These are phyloP conservation scores for Anthopleura sola DNA, from an alignment of 64 coral and sea anemone genomes.

Conservation along the genomic window DNA sequence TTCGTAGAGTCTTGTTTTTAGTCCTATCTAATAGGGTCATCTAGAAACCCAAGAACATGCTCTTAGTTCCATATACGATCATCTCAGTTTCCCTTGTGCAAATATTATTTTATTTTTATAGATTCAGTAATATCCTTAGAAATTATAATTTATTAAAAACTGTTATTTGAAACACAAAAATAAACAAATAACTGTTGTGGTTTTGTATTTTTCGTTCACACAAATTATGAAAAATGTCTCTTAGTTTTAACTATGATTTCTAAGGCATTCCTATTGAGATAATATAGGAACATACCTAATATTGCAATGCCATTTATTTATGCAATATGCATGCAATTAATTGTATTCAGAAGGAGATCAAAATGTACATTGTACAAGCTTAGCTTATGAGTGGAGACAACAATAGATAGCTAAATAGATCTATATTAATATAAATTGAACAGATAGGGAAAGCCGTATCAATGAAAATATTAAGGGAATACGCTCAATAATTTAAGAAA, in stretches of 20 bases:
- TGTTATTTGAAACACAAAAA: neutral
- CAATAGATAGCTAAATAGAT: neutral
- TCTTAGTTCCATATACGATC: neutral
- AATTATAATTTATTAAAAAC: neutral
- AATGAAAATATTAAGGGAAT: too few species aligned
- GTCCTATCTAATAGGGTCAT: constrained; percentile 10
- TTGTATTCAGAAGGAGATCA: neutral
- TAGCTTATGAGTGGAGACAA: neutral
- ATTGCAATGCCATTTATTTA: too few species aligned
- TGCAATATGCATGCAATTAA: neutral
- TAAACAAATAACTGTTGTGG: too few species aligned
- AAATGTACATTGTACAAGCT: neutral
- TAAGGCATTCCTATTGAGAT: too few species aligned
- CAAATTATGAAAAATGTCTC: too few species aligned
- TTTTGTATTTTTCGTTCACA: too few species aligned
- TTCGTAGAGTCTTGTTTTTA: neutral
- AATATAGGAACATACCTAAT: too few species aligned
- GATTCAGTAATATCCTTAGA: neutral
- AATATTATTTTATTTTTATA: neutral
- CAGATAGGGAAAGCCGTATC: too few species aligned
- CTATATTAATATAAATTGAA: neutral
- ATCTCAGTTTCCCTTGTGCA: neutral
- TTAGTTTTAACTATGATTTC: too few species aligned
- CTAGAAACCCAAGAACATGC: neutral
- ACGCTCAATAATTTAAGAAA: too few species aligned